Evolutionary conservation across 1,140 invertebrate genomes (phyloP).

Genomic region (Physella acuta): DNA sequence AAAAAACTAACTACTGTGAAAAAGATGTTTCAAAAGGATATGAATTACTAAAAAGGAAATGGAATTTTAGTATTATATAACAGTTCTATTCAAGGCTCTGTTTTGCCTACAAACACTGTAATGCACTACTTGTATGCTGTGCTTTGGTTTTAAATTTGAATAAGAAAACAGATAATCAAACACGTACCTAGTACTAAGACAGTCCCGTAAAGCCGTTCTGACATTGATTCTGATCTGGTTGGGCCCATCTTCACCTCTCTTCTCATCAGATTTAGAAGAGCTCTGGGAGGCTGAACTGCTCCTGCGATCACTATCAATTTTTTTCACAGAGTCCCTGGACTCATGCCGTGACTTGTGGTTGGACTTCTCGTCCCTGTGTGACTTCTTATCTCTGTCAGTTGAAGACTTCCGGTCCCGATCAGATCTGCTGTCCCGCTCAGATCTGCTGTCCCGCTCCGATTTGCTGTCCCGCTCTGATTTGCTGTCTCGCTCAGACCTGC

Average conservation of each 20-base stretch:
- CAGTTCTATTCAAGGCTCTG: no score
- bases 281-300: neutral
- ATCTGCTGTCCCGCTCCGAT: neutral
- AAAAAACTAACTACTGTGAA: neutral
- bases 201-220: constrained; percentile 72
- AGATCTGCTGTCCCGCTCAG: neutral
- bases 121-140: no score
- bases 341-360: neutral
- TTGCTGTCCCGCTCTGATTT: no score
- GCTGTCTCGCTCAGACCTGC: no score
- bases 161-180: no score
- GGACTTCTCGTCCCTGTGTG: neutral
- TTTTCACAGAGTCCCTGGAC: constrained; percentile 15
- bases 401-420: constrained; percentile 3
- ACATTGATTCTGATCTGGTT: constrained; percentile 80
- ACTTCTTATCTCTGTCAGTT: constrained; percentile 5
- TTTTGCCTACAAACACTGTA: no score
- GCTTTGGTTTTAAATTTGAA: no score
- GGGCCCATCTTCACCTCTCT: constrained; percentile 45
- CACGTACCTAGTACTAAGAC: constrained; percentile 65
- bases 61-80: no score
- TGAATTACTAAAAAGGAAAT: no score
- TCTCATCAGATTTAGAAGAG: constrained; percentile 19
- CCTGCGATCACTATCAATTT: neutral
- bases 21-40: no score